Base-by-base conservation (phyloP, 2,797 vertebrate genomes). In the Darevskia mixta region DNA sequence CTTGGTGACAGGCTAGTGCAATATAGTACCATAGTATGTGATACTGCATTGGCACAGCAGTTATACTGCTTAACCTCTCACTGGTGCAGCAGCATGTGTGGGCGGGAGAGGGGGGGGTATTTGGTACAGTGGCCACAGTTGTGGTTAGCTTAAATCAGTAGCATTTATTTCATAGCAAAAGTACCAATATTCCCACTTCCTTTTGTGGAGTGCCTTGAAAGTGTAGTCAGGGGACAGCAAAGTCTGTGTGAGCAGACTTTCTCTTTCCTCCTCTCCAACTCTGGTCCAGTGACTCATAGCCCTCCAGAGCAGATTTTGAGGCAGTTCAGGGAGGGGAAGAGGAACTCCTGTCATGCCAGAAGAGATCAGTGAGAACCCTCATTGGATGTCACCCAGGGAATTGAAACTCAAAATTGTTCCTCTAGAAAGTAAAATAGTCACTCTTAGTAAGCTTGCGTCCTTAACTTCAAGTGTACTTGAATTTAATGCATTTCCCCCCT, bases 201-300 rank as follows among this genome's bases (percentile, higher is more conserved):
- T 73, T 0, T 87, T 20, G 8, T 83, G 86, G 49, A 72, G 7
- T 85, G 73, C n/a, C 79, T 58, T 43, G 27, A 85, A 66, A 89
- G 35, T 61, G 43, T 61, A 84, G 27, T 41, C 27, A 49, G 43
- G 35, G 71, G n/a, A 32, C 32, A n/a, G 18, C 13, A 13, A 55
- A 55, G 11, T 55, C 49, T 55, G 13, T 49, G 49, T 15, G 13
- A 55, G 17, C 20, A 64, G 61, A 64, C 61, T 64, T 23, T 23
- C 61, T 64, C 4, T 64, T 64, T 64, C 61, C 3, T 23, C 58
- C 61, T 23, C 61, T 23, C 20, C 61, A 64, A 23, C 17, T 64
- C 61, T 64, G 61, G 17, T 64, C 61, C 20, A 64, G 61, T 18
- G 5, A 64, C 61, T 64, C 61, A 18, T 7, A 64, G 20, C 18